phyloP scores from a whole-genome alignment of 2,797 vertebrate genomes.

The Centropyge bicolor region DNA sequence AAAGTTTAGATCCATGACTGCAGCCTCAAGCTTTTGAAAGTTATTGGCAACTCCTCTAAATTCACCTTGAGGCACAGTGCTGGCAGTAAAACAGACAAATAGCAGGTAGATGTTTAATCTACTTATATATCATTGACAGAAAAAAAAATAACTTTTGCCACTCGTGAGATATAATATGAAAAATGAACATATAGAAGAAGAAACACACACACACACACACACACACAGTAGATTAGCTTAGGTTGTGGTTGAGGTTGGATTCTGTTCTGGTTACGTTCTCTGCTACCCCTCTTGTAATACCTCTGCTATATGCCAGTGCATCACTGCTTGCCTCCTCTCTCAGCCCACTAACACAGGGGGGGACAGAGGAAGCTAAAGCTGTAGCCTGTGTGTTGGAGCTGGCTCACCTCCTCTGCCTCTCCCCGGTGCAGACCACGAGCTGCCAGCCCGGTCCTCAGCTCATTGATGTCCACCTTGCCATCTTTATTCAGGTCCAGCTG shows the following conservation, averaged over 20 bases:
- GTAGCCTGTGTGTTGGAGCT: not conserved
- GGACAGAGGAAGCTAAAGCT: not conserved
- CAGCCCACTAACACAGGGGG: not conserved
- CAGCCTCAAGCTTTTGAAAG: not conserved
- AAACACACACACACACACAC: too few species aligned
- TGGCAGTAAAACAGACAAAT: not conserved
- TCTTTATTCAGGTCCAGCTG: slow-evolving; percentile 91
- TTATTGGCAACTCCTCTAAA: not conserved
- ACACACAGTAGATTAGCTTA: too few species aligned
- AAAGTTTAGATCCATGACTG: not conserved
- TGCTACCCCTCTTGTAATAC: not conserved
- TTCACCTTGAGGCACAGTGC: too few species aligned
- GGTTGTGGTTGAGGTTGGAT: too few species aligned
- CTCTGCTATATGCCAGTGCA: not conserved
- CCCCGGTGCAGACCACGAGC: slow-evolving; percentile 79
- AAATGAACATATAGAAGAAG: too few species aligned
- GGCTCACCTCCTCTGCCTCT: slow-evolving; percentile 86
- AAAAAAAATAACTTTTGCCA: not conserved
- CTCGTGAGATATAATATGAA: too few species aligned
- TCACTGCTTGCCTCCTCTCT: not conserved
- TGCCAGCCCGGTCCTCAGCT: slow-evolving; percentile 86
- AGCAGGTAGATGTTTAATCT: not conserved
- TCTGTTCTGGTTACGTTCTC: not conserved
- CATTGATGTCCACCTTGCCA: slow-evolving; percentile 87
- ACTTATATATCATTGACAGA: not conserved